Conservation (phyloP, 2,797 vertebrate genomes). For the Mionectes olivaceus region DNA sequence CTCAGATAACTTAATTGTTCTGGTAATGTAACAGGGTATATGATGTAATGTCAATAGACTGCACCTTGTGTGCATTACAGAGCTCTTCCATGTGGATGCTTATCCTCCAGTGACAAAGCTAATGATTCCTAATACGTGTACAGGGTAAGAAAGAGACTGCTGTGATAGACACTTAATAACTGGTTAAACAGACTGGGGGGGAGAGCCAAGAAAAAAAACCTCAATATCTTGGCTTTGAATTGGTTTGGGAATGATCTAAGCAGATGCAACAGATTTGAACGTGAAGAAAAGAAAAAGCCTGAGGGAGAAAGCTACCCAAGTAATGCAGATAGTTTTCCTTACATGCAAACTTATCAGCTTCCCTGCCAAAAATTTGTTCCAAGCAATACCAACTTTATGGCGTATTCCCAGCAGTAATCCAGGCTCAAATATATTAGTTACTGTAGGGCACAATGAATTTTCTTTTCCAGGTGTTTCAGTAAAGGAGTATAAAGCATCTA, state of each 20-base stretch:
- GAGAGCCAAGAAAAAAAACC: not conserved
- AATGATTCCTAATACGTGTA: constrained; percentile 42
- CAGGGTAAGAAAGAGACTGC: constrained; percentile 11
- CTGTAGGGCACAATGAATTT: not conserved
- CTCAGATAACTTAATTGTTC: constrained; percentile 63
- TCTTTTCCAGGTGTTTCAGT: not conserved
- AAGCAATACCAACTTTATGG: not conserved
- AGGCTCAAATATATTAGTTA: not conserved
- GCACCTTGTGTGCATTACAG: constrained; percentile 49
- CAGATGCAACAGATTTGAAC: not conserved
- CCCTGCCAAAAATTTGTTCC: not conserved
- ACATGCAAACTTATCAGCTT: not conserved
- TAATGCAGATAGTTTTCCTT: not conserved
- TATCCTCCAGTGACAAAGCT: constrained; percentile 25
- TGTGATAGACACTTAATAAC: constrained; percentile 50
- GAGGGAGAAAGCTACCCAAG: not conserved
- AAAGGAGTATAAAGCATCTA: not conserved
- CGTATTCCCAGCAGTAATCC: not conserved
- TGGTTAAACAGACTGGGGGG: constrained; percentile 36
- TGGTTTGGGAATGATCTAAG: not conserved
- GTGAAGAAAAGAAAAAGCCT: not conserved
- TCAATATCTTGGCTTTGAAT: not conserved
- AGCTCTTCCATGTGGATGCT: constrained; percentile 24
- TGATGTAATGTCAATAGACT: constrained; percentile 57
- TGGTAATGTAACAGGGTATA: constrained; percentile 64